A percentile compares a stretch with the other conserved stretches of the same genome.
phyloP scores from a whole-genome alignment of 2,113 vertebrate genomes.

The Zosterops borbonicus region DNA sequence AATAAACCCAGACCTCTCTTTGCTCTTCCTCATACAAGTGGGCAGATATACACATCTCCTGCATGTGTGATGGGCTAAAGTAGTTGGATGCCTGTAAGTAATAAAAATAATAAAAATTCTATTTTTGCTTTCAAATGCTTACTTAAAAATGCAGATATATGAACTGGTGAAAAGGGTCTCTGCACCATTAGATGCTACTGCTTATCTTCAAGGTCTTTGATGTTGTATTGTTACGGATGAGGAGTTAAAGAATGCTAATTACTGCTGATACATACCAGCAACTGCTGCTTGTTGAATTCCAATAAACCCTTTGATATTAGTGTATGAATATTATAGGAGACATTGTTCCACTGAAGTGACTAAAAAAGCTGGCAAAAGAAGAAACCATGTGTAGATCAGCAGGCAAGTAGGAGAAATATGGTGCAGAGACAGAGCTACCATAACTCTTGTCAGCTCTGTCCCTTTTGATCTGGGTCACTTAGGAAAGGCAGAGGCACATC shows the following conservation, averaged over 20 bases:
- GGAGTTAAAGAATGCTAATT: slow-evolving; percentile 14
- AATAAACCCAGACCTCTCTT: background rate
- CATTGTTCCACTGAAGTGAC: background rate
- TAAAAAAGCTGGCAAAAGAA: background rate
- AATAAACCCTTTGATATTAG: background rate
- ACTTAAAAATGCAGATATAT: background rate
- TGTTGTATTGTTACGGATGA: background rate
- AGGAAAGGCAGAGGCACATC: background rate
- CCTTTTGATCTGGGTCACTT: background rate
- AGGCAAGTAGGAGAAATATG: background rate
- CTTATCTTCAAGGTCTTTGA: background rate
- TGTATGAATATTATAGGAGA: background rate
- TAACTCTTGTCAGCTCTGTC: background rate
- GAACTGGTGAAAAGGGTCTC: background rate
- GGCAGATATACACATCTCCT: background rate
- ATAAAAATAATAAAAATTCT: background rate
- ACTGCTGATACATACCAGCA: background rate
- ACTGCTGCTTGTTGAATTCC: background rate
- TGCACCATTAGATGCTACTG: background rate
- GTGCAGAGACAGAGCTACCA: background rate
- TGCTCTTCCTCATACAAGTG: background rate
- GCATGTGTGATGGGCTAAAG: background rate
- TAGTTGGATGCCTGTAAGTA: background rate
- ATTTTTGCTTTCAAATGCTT: background rate
- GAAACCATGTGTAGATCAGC: slow-evolving; percentile 1